Evolutionary conservation across 2,797 vertebrate species (phyloP), one percentile per base, ranked within the genome.

Genomic region (Acipenser oxyrinchus): DNA sequence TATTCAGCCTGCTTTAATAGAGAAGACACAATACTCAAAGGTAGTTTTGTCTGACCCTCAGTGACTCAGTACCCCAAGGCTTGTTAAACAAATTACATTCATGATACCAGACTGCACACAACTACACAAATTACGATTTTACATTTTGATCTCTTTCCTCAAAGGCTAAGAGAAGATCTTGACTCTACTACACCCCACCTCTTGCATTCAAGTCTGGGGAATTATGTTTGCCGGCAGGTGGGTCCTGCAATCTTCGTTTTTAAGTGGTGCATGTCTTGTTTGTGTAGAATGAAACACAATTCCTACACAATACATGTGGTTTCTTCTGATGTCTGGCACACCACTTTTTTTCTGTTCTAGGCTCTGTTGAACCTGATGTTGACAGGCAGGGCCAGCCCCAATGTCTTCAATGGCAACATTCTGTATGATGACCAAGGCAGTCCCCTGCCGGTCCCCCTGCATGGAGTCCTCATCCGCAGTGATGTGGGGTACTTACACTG

Each of bases 291-390:
- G 37, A 50, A 51, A 10, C 15, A 12, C 66, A 37, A 5, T 37
- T 37, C 10, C 18, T 48, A 62, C 60, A 18, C 53, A 10, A 10
- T 6, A 12, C 10, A 62, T 10, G 10, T 18, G 6, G 13, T 48
- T 48, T 8, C 11, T 48, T 10, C 18, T 10, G 11, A 62, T 62
- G 55, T 11, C 7, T 11, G 12, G 11, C 10, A 49, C 11, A 12
- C 8, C 15, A 18, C 6, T 66, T 37, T n/a, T 8, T 18, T 11
- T 66, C 37, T 63, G 12, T 12, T 50, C 0, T 74, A 95, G 94
- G 90, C 93, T 0, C 1, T 91, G 70, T 52, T 96, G 74, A 92
- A 93, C 78, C 77, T 95, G 69, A 72, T 95, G 57, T 80, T 97
- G 66, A 93, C 85, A 0, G 93, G 93, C 3, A 79, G 76, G 52